A percentile compares a stretch with the other conserved stretches of the same genome.
phyloP scores from a whole-genome alignment of 2,888 invertebrate species.

The Cenopis cana region DNA sequence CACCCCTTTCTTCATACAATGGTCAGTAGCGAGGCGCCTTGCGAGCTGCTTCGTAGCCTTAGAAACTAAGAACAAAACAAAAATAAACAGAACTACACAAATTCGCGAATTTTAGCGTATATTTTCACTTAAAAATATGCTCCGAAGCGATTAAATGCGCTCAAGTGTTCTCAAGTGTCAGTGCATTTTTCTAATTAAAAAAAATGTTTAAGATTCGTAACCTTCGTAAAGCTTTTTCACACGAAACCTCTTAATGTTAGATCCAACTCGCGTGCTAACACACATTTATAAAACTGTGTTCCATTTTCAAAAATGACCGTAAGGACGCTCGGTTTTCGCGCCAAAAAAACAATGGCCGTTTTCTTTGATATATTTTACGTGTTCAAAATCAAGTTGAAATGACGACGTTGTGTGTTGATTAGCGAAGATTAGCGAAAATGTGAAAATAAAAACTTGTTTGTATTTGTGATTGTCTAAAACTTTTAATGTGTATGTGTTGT shows the following conservation, averaged over 20 bases:
- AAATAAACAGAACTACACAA: slow-evolving; percentile 67
- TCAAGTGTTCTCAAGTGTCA: background rate
- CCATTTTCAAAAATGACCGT: slow-evolving; percentile 67
- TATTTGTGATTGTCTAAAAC: slow-evolving; percentile 42
- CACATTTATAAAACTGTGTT: slow-evolving; percentile 45
- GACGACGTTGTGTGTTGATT: slow-evolving; percentile 61
- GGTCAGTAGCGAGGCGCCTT: slow-evolving; percentile 80
- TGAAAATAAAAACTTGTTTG: slow-evolving; percentile 48
- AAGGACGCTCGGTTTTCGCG: slow-evolving; percentile 70
- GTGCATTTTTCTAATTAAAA: slow-evolving; percentile 48
- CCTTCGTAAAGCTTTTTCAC: slow-evolving; percentile 60
- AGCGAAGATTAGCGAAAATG: slow-evolving; percentile 66
- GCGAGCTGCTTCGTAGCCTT: slow-evolving; percentile 76
- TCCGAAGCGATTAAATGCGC: background rate
- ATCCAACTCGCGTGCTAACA: slow-evolving; percentile 49
- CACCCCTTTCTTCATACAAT: slow-evolving; percentile 72
- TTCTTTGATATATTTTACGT: slow-evolving; percentile 72
- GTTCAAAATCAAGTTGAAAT: slow-evolving; percentile 83
- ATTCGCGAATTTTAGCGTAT: slow-evolving; percentile 51
- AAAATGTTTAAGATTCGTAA: slow-evolving; percentile 65
- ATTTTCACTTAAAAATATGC: slow-evolving; percentile 7
- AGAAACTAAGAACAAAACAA: slow-evolving; percentile 81
- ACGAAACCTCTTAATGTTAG: slow-evolving; percentile 58
- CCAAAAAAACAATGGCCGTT: slow-evolving; percentile 75
- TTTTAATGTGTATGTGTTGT: slow-evolving; percentile 41